Base-by-base conservation (phyloP, 2,113 vertebrate species). In the Grallaria varia region DNA sequence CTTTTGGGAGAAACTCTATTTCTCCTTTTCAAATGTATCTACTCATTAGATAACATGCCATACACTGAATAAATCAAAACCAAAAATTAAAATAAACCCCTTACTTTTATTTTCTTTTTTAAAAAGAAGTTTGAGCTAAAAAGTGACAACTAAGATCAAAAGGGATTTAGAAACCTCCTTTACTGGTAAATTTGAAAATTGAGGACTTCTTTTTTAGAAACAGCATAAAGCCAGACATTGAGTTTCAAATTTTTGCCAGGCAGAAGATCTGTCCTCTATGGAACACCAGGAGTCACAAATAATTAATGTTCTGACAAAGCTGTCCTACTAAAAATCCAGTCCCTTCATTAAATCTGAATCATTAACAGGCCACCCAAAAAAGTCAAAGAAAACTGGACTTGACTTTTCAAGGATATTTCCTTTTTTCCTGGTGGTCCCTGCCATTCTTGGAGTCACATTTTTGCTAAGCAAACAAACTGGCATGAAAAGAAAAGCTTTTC, bases 401-500 rank as follows among this genome's bases (percentile, higher is more conserved):
- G 75, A 93, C 73, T 86, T 92, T 81, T 47, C 66, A 77, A 80
- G 27, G 42, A 67, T 93, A 94, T 93, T 96, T 97, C 87, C 93
- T 89, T 87, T 93, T 78, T 47, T 92, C 86, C 89, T 93, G 95
- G 96, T 96, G 96, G 95, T 96, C 96, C 82, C 93, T 96, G 95
- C 80, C 95, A 92, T 56, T 96, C 95, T 87, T 59, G 56, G 44
- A 84, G 64, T 55, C 89, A 72, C 60, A 56, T 84, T 92, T 93
- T 97, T 87, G 68, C 91, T 95, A 95, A 95, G 80, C 93, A 97
- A 97, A 96, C 91, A 97, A 93, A 97, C 91, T 90, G 86, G 92
- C 92, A 74, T 62, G 86, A 87, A 94, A 97, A 94, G 60, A 96
- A 94, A 96, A 93, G 80, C 83, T 96, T 94, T 95, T 90, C 86